Evolutionary conservation across 2,113 vertebrate species (phyloP).

Genomic region (Rafetus swinhoei): DNA sequence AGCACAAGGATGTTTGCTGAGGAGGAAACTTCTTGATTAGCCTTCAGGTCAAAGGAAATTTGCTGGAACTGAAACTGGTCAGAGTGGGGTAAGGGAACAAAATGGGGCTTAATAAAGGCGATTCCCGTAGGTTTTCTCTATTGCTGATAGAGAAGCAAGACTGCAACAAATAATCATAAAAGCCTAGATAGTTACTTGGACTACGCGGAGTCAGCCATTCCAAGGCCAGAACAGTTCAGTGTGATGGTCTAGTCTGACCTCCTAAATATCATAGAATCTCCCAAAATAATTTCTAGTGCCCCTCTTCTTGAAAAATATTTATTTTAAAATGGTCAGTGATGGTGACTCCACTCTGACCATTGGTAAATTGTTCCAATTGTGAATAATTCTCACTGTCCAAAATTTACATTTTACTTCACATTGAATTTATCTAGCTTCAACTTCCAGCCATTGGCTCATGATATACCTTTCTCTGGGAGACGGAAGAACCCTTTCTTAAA

Average conservation of each 20-base stretch:
- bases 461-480: too few species aligned
- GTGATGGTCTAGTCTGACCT: background rate
- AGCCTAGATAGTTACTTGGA: background rate
- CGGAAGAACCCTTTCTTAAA: too few species aligned
- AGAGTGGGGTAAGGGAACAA: background rate
- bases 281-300: background rate
- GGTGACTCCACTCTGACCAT: background rate
- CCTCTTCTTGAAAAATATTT: background rate
- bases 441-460: too few species aligned
- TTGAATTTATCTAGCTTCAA: too few species aligned
- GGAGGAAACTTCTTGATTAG: constrained; percentile 66
- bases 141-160: background rate
- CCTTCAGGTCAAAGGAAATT: constrained; percentile 70
- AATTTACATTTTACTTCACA: too few species aligned
- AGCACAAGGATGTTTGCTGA: constrained; percentile 54
- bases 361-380: too few species aligned
- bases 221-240: background rate
- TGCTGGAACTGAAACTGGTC: constrained; percentile 1
- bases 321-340: background rate
- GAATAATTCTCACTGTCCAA: too few species aligned
- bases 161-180: background rate
- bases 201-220: background rate
- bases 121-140: constrained; percentile 20
- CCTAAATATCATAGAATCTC: background rate
- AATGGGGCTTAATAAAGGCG: background rate